Percentiles rank a stretch among this genome's conserved stretches.
Evolutionary conservation across 2,797 vertebrate species (phyloP).

Genomic region (Harpagifer antarcticus): DNA sequence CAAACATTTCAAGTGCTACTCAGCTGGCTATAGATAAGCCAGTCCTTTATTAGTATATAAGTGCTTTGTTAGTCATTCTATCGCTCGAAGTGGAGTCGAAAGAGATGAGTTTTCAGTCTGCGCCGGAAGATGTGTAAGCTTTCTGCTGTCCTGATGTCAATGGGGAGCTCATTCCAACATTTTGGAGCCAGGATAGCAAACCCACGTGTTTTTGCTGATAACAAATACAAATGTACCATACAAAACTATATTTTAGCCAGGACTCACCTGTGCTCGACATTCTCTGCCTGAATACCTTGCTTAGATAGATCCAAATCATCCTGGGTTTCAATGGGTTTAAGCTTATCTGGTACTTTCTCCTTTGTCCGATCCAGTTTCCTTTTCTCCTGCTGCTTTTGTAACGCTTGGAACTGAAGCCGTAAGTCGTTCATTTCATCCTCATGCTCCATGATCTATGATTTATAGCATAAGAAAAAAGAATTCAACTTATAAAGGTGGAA

Average conservation of each 20-base stretch:
- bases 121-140: no score
- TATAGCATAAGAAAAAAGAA: conserved; percentile 2
- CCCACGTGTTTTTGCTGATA: no score
- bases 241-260: neutral
- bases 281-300: conserved; percentile 50
- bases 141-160: no score
- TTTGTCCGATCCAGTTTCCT: conserved; percentile 82
- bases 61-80: no score
- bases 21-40: no score
- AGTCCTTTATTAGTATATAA: no score
- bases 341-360: conserved; percentile 58
- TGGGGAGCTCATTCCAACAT: no score
- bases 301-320: conserved; percentile 77
- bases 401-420: conserved; percentile 88
- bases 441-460: conserved; percentile 82
- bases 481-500: neutral
- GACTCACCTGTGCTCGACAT: conserved; percentile 70
- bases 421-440: conserved; percentile 76
- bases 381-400: conserved; percentile 90
- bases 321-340: neutral
- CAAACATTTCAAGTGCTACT: no score
- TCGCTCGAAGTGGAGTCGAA: no score
- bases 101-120: no score
- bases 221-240: neutral
- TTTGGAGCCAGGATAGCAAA: no score